phyloP scores from a whole-genome alignment of 1,140 invertebrate species.

The Temnothorax curvispinosus region DNA sequence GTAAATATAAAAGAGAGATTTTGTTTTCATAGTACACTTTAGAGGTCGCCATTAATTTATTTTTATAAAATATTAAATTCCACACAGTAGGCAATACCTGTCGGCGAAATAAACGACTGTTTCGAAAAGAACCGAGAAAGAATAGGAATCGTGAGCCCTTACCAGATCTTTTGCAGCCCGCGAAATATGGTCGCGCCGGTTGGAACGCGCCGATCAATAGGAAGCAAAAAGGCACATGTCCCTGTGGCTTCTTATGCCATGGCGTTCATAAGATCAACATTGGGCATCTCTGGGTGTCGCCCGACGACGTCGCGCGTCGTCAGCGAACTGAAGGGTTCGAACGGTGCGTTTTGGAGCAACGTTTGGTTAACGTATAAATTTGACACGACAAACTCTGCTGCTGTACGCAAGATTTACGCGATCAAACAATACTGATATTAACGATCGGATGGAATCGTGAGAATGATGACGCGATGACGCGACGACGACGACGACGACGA shows the following conservation, averaged over 20 bases:
- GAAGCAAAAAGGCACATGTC: slow-evolving; percentile 77
- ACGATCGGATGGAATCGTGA: not conserved
- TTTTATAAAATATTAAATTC: not conserved
- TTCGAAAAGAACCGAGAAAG: not conserved
- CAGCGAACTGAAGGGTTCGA: not conserved
- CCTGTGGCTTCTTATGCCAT: slow-evolving; percentile 61
- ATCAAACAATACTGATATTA: not conserved
- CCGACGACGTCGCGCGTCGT: not conserved
- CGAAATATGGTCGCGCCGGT: slow-evolving; percentile 73
- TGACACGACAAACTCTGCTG: not conserved
- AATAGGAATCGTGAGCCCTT: slow-evolving; percentile 37
- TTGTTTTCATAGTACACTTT: not conserved
- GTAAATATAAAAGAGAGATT: not conserved
- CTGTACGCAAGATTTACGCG: not conserved
- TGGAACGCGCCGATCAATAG: slow-evolving; percentile 79
- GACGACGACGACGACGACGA: not conserved
- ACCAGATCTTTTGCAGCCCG: slow-evolving; percentile 54
- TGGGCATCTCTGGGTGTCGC: not conserved
- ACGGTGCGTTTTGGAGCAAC: not conserved
- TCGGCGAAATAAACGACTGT: not conserved
- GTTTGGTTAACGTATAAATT: not conserved
- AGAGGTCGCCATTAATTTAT: not conserved
- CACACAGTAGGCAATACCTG: not conserved
- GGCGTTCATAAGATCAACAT: slow-evolving; percentile 44
- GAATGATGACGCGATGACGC: not conserved